Base-by-base conservation (phyloP, 2,113 vertebrate genomes). In the Talpa occidentalis region DNA sequence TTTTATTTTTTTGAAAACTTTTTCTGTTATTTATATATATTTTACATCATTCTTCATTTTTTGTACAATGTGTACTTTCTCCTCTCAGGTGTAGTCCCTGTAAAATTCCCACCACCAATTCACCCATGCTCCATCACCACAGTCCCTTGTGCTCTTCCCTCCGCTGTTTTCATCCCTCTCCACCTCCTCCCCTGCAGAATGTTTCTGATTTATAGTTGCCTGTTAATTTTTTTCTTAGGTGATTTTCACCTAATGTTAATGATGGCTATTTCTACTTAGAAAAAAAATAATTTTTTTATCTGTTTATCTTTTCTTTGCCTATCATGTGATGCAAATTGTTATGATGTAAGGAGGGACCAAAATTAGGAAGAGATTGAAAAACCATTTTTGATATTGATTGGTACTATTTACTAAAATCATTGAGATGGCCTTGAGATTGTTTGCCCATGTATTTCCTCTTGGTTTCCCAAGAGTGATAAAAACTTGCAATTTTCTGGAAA, bases 401-500 rank as follows among this genome's bases (percentile, higher is more conserved):
- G 6, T 42, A 70, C 26, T 40, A 40, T 40, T 32, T 17, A 69
- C 16, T 47, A 56, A 60, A 78, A 26, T 78, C 62, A 64, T 37
- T 80, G 52, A 49, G 66, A 54, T 81, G 67, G 47, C 59, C 35
- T 73, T 64, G 79, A 54, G 56, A 64, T 52, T 52, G n/a, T 30
- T 76, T 76, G 11, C 17, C 80, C 4, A 69, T 44, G 16, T 56
- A 6, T 44, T 76, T 59, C 10, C 59, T 59, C 21, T 16, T 89
- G 37, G 32, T 76, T 84, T 76, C 37, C 49, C 30, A 67, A 56
- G 60, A 85, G 32, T 35, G 32, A 47, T 49, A 85, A 77, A 67
- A 69, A 44, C 40, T 77, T 16, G 30, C 81, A 92, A 2, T 85
- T 77, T 92, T 77, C 17, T 59, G 37, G 72, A 77, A 92, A 22